A percentile compares a stretch with the other conserved stretches of the same genome.
Evolutionary conservation across 2,888 invertebrate genomes (phyloP).

Genomic region (Acleris laterana): DNA sequence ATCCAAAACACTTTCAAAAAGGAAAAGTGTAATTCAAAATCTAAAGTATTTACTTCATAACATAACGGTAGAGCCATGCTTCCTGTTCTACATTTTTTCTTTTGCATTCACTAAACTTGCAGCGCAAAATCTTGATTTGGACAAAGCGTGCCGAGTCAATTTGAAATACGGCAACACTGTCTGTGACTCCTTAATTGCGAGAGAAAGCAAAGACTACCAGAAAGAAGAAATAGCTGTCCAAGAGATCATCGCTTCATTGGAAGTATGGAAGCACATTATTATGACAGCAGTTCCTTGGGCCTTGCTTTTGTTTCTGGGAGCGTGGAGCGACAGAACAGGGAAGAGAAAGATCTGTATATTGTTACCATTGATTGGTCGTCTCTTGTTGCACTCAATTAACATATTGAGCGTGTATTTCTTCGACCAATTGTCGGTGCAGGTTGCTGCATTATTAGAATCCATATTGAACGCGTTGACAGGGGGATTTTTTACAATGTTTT

Average conservation of each 20-base stretch:
- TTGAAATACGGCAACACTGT: constrained; percentile 85
- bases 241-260: constrained; percentile 87
- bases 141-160: constrained; percentile 90
- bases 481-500: constrained; percentile 81
- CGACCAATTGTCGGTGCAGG: constrained; percentile 80
- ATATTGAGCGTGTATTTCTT: constrained; percentile 80
- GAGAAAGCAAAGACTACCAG: constrained; percentile 3
- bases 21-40: constrained; percentile 29
- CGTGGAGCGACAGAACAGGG: constrained; percentile 85
- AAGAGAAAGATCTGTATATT: constrained; percentile 88
- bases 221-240: constrained; percentile 76
- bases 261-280: constrained; percentile 89
- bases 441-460: constrained; percentile 79
- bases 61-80: constrained; percentile 86
- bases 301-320: constrained; percentile 88
- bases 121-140: constrained; percentile 89
- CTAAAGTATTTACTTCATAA: constrained; percentile 46
- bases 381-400: constrained; percentile 84
- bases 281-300: constrained; percentile 89
- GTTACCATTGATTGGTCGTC: constrained; percentile 88
- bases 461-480: constrained; percentile 82
- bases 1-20: constrained; percentile 41
- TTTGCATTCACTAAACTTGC: constrained; percentile 85
- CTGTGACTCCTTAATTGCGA: constrained; percentile 86
- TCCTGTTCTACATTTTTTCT: constrained; percentile 82